Conservation (phyloP, 1,140 invertebrate species). For the Pseudomyrmex pallidus region DNA sequence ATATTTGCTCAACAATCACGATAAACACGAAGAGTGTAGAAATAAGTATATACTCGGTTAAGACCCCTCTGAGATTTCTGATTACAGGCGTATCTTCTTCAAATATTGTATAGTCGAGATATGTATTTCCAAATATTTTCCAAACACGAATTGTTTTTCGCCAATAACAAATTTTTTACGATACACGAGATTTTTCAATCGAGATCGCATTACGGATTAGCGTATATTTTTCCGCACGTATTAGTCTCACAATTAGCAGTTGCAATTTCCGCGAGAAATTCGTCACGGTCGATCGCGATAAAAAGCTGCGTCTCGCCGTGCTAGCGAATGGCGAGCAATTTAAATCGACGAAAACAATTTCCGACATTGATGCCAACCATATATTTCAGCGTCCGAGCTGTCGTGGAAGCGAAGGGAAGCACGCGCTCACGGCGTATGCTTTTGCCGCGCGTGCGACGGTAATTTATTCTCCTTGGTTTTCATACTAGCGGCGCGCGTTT, state of each 20-base stretch:
- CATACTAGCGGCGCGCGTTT: constrained; percentile 1
- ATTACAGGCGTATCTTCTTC: not conserved
- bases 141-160: too few species aligned
- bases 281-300: not conserved
- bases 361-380: constrained; percentile 44
- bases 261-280: not conserved
- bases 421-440: not conserved
- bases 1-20: not conserved
- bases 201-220: not conserved
- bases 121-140: not conserved
- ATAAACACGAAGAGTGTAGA: not conserved
- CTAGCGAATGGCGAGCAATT: not conserved
- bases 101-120: not conserved
- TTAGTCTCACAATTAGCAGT: not conserved
- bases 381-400: constrained; percentile 36
- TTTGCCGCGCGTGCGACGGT: constrained; percentile 28
- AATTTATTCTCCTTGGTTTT: constrained; percentile 50
- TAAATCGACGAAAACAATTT: constrained; percentile 45
- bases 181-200: not conserved
- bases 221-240: not conserved
- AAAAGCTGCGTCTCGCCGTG: not conserved
- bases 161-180: not conserved
- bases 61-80: not conserved
- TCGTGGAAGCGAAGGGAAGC: constrained; percentile 21
- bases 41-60: not conserved